These are phyloP conservation scores for Himantopus leucocephalus DNA, from an alignment of 2,113 vertebrate genomes.

Conservation along the genomic window DNA sequence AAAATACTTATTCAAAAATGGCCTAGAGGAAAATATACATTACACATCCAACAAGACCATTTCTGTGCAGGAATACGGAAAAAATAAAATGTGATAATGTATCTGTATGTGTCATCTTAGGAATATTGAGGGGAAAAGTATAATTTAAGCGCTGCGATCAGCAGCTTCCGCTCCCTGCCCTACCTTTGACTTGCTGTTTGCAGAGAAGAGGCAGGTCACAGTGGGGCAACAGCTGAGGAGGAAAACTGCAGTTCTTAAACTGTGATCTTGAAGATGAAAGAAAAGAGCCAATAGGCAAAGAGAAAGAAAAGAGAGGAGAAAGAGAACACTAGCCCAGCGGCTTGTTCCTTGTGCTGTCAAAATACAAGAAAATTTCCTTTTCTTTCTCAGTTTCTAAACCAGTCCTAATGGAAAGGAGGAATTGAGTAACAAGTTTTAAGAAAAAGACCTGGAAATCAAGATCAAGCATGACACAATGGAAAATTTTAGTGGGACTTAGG, in stretches of 20 bases:
- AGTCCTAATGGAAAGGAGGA: neutral
- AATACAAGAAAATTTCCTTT: neutral
- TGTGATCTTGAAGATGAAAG: neutral
- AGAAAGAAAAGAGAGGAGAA: neutral
- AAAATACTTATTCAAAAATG: neutral
- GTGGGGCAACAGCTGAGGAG: neutral
- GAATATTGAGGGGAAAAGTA: neutral
- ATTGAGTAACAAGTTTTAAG: neutral
- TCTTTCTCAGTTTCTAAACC: neutral
- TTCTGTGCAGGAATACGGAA: neutral
- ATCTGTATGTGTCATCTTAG: neutral
- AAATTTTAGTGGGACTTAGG: neutral
- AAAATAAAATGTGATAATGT: neutral
- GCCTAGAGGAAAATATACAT: neutral
- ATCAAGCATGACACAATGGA: neutral
- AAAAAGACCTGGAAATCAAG: neutral
- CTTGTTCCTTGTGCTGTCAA: neutral
- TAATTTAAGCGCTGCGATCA: neutral
- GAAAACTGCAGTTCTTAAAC: neutral
- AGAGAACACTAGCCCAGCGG: accelerated
- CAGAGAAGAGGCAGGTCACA: neutral
- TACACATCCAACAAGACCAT: neutral
- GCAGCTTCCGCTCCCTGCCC: neutral
- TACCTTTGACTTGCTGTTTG: neutral
- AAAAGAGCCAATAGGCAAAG: neutral